Evolutionary conservation across 2,797 vertebrate genomes (phyloP).

Genomic region (Syngnathus acus): DNA sequence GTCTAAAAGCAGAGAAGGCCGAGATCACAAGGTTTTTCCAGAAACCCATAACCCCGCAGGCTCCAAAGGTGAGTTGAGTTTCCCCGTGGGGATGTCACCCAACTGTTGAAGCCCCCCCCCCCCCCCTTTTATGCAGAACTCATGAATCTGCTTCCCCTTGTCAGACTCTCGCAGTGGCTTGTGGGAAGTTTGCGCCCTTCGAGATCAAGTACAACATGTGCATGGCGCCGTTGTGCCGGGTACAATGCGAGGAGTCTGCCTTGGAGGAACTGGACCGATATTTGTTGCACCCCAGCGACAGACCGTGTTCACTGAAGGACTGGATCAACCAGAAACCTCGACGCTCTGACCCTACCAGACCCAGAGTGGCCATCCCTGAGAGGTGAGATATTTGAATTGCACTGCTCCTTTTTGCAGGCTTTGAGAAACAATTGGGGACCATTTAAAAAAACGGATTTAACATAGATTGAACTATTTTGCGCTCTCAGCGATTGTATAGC

Average conservation of each 20-base stretch:
- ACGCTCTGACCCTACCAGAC: slow-evolving; percentile 72
- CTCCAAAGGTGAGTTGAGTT: slow-evolving; percentile 79
- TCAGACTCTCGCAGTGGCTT: slow-evolving; percentile 89
- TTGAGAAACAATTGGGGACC: background rate
- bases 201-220: slow-evolving; percentile 94
- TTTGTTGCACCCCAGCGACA: slow-evolving; percentile 60
- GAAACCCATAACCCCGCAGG: slow-evolving; percentile 86
- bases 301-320: slow-evolving; percentile 70
- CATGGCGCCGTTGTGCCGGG: slow-evolving; percentile 81
- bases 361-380: slow-evolving; percentile 13
- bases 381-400: slow-evolving; percentile 43
- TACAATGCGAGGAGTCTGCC: slow-evolving; percentile 70
- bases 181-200: slow-evolving; percentile 96
- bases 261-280: slow-evolving; percentile 77
- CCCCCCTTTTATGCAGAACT: background rate
- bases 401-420: background rate
- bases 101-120: too few relatives aligned
- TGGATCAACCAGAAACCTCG: slow-evolving; percentile 73
- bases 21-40: slow-evolving; percentile 94
- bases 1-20: slow-evolving; percentile 89
- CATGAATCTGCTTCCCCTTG: background rate
- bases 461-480: background rate
- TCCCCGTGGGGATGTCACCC: too few relatives aligned
- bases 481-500: slow-evolving; percentile 68
- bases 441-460: background rate